Evolutionary conservation across 30 jellyfish, hydroid and myxozoan species (phyloP).

Genomic region (Catostylus mosaicus): DNA sequence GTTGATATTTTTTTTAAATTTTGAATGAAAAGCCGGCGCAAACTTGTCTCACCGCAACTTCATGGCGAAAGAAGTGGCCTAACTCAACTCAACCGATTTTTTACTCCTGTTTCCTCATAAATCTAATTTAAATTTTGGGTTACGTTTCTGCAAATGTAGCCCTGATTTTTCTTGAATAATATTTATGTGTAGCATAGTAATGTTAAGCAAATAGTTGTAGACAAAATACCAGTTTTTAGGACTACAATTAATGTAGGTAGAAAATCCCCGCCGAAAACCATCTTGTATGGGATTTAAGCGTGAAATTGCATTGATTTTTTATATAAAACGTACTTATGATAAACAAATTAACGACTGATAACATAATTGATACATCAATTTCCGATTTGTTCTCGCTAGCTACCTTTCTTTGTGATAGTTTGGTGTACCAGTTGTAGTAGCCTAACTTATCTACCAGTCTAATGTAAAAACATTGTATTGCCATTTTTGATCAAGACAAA

Average conservation of each 20-base stretch:
- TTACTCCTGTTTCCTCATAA: no score
- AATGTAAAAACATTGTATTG: no score
- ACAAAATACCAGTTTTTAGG: neutral
- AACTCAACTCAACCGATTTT: neutral
- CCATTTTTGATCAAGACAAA: no score
- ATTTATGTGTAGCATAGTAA: no score
- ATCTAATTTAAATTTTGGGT: no score
- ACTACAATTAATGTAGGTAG: neutral
- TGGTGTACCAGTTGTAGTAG: neutral
- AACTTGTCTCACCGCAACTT: neutral
- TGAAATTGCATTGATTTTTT: neutral
- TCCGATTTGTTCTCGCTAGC: neutral
- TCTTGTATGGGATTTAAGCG: neutral
- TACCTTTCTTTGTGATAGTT: neutral
- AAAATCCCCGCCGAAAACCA: conserved; percentile 9
- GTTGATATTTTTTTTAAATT: no score
- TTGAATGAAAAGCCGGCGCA: neutral
- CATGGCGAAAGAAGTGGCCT: neutral
- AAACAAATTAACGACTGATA: neutral
- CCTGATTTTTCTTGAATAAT: no score
- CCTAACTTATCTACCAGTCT: no score
- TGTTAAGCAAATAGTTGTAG: no score
- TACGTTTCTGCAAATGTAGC: no score
- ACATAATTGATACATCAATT: neutral
- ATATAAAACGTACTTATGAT: neutral